A percentile compares a stretch with the other conserved stretches of the same genome.
These are phyloP conservation scores for Anagrus nilaparvatae DNA, from an alignment of 1,140 invertebrate genomes.

Conservation along the genomic window DNA sequence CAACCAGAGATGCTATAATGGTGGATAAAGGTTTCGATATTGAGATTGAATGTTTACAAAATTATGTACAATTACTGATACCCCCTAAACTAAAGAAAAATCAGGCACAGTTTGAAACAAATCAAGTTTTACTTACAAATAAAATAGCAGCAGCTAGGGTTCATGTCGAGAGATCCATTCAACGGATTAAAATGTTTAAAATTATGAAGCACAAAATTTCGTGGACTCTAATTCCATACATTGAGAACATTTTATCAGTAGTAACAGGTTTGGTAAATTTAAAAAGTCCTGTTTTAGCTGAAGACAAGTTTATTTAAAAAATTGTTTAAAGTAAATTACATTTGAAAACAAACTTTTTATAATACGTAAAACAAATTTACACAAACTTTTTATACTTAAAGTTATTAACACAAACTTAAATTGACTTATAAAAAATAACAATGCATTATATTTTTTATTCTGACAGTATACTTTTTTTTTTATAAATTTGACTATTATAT, in stretches of 20 bases:
- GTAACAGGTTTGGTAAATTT: constrained; percentile 10
- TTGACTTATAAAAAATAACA: too few relatives aligned
- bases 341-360: too few relatives aligned
- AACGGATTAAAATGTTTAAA: constrained; percentile 7
- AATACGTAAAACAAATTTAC: too few relatives aligned
- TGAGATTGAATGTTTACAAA: constrained; percentile 4
- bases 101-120: background rate
- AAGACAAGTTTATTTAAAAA: too few relatives aligned
- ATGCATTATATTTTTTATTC: too few relatives aligned
- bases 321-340: too few relatives aligned
- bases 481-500: too few relatives aligned
- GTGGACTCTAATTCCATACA: constrained; percentile 1
- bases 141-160: constrained; percentile 6
- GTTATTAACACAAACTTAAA: too few relatives aligned
- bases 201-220: constrained; percentile 2
- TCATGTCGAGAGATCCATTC: constrained; percentile 7
- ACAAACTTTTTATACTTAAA: too few relatives aligned
- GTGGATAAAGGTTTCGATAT: constrained; percentile 5
- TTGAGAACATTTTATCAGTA: constrained; percentile 6
- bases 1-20: constrained; percentile 7
- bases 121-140: constrained; percentile 5
- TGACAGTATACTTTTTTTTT: too few relatives aligned
- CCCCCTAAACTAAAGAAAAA: constrained; percentile 2
- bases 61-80: constrained; percentile 7
- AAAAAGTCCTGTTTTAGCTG: constrained; percentile 1